Percentiles rank a stretch among this genome's conserved stretches.
Conservation (phyloP, 2,113 vertebrate species). For the Cryptotis parvus region DNA sequence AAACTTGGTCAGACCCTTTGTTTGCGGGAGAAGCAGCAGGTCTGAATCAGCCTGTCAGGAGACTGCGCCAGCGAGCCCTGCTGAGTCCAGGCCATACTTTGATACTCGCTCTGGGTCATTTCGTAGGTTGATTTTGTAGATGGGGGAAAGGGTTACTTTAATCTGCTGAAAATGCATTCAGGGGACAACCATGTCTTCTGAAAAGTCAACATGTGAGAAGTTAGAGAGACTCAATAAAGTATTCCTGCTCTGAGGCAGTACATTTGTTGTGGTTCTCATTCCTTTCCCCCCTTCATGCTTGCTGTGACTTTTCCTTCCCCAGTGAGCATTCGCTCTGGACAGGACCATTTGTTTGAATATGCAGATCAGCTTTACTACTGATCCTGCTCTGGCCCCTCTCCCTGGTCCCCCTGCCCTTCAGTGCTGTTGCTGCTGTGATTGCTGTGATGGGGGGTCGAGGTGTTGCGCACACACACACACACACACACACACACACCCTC, state of each 20-base stretch:
- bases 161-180: slow-evolving; percentile 28
- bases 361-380: background rate
- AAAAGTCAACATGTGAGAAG: slow-evolving; percentile 43
- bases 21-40: slow-evolving; percentile 1
- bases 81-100: background rate
- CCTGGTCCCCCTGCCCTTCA: too few relatives aligned
- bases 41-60: background rate
- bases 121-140: slow-evolving; percentile 6
- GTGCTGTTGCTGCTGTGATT: too few relatives aligned
- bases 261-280: slow-evolving; percentile 6
- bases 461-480: too few relatives aligned
- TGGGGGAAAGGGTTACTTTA: slow-evolving; percentile 16
- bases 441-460: too few relatives aligned
- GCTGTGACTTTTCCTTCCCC: background rate
- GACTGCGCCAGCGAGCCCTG: slow-evolving; percentile 6
- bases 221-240: background rate
- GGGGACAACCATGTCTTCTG: slow-evolving; percentile 33
- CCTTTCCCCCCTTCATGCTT: background rate
- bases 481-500: too few relatives aligned
- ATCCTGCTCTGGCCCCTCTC: too few relatives aligned
- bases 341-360: slow-evolving; percentile 12
- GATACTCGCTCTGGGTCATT: background rate
- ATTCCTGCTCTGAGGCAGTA: background rate
- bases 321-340: background rate
- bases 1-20: slow-evolving; percentile 17